Percentiles rank a stretch among this genome's conserved stretches.
phyloP scores from a whole-genome alignment of 2,113 vertebrate species.

The Corynorhinus townsendii region DNA sequence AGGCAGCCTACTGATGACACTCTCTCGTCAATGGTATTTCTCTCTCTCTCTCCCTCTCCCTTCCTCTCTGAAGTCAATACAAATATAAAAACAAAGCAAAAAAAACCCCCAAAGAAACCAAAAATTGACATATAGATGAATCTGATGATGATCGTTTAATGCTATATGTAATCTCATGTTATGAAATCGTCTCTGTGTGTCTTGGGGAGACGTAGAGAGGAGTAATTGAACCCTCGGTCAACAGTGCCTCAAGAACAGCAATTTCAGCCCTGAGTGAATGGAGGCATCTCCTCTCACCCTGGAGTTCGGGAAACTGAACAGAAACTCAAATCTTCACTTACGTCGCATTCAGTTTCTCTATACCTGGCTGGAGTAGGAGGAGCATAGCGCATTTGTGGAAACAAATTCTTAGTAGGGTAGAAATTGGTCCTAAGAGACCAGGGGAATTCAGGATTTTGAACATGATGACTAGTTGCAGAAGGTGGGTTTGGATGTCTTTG shows the following conservation, averaged over 20 bases:
- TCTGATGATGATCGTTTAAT: background rate
- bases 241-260: background rate
- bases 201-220: background rate
- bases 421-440: background rate
- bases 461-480: background rate
- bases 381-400: background rate
- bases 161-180: background rate
- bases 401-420: background rate
- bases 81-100: too few relatives aligned
- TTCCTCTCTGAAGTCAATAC: too few relatives aligned
- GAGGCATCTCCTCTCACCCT: background rate
- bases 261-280: background rate
- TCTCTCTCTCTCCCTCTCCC: too few relatives aligned
- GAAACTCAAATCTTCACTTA: background rate
- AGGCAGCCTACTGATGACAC: too few relatives aligned
- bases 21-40: too few relatives aligned
- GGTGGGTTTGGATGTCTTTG: background rate
- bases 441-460: background rate
- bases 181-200: background rate
- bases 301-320: background rate
- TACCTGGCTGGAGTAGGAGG: background rate
- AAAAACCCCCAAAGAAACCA: background rate
- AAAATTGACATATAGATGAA: background rate
- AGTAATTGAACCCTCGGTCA: background rate
- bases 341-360: background rate